phyloP scores from a whole-genome alignment of 2,888 invertebrate species.

The Epistrophe grossulariae region DNA sequence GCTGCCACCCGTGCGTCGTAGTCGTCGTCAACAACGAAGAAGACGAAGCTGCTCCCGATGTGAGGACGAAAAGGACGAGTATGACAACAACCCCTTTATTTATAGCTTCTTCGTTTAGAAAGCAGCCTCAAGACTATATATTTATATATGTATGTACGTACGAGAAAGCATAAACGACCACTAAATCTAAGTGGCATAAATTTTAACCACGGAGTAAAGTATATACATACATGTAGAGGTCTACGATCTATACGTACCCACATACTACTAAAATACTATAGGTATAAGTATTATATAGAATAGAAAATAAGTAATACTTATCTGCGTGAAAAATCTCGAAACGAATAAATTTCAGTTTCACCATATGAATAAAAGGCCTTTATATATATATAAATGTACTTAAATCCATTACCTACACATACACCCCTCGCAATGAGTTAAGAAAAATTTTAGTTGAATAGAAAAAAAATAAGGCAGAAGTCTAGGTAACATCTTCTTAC shows the following conservation, averaged over 20 bases:
- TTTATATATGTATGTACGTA: too few species aligned
- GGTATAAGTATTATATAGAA: not conserved
- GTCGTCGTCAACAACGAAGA: not conserved
- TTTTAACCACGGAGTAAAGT: conserved; percentile 43
- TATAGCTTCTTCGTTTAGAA: conserved; percentile 47
- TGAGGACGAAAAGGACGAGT: not conserved
- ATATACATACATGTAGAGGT: conserved; percentile 13
- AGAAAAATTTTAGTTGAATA: conserved; percentile 9
- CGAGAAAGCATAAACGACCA: conserved; percentile 57
- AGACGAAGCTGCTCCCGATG: not conserved
- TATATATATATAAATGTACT: conserved; percentile 23
- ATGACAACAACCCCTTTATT: conserved; percentile 52
- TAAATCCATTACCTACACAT: conserved; percentile 37
- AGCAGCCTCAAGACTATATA: conserved; percentile 26
- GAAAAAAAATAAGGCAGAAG: not conserved
- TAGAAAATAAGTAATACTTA: conserved; percentile 58
- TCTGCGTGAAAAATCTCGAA: conserved; percentile 58
- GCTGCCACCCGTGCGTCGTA: too few species aligned
- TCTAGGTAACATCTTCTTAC: not conserved
- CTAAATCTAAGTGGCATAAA: conserved; percentile 70
- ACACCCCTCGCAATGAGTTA: conserved; percentile 34
- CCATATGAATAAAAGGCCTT: conserved; percentile 70
- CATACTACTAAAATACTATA: not conserved
- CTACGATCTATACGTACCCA: conserved; percentile 3
- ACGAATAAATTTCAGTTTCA: conserved; percentile 60